Evolutionary conservation across 2,113 vertebrate genomes (phyloP).

Genomic region (Telmatochromis sp.): DNA sequence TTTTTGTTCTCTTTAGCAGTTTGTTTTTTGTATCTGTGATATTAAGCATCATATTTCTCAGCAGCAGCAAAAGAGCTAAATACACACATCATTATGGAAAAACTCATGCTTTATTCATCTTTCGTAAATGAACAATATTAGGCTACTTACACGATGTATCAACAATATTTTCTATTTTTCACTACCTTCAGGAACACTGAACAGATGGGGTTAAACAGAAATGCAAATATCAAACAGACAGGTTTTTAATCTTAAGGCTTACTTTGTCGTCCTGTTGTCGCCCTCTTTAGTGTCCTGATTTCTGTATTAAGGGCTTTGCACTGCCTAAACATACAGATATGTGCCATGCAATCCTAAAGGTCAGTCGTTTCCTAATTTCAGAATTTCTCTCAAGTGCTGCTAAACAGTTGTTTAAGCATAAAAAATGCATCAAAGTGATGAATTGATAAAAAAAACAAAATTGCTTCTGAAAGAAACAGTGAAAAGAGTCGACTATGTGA

Average conservation of each 20-base stretch:
- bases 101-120: slow-evolving; percentile 67
- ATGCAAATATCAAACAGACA: slow-evolving; percentile 35
- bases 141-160: slow-evolving; percentile 54
- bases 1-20: not conserved
- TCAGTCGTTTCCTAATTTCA: not conserved
- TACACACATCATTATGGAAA: slow-evolving; percentile 29
- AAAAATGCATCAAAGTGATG: not conserved
- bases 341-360: slow-evolving; percentile 34
- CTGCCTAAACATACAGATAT: slow-evolving; percentile 30
- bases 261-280: slow-evolving; percentile 10
- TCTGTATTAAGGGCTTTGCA: not conserved
- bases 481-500: not conserved
- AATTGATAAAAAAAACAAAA: not conserved
- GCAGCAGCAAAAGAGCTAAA: slow-evolving; percentile 12
- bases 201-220: slow-evolving; percentile 32
- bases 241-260: slow-evolving; percentile 38
- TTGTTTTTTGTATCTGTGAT: not conserved
- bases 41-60: not conserved
- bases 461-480: not conserved
- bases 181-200: slow-evolving; percentile 47
- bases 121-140: slow-evolving; percentile 54
- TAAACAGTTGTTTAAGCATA: not conserved
- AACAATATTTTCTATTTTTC: slow-evolving; percentile 49
- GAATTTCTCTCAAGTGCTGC: not conserved
- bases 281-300: slow-evolving; percentile 1